A percentile compares a stretch with the other conserved stretches of the same genome.
Conservation (phyloP, 2,797 vertebrate species). For the Eurystomus glaucurus region DNA sequence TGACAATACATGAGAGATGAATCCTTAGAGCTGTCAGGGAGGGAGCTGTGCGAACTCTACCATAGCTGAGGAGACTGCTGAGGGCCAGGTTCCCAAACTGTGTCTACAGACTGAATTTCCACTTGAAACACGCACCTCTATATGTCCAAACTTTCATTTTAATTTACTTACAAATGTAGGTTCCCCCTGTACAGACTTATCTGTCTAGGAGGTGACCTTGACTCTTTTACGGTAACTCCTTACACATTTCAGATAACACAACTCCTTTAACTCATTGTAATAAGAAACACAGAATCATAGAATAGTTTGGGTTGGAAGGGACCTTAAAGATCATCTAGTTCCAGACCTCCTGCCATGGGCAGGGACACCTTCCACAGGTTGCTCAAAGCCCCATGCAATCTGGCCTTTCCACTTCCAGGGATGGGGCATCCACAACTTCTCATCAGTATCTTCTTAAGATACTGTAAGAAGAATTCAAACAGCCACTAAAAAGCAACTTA, state of each 20-base stretch:
- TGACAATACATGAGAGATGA: background rate
- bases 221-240: background rate
- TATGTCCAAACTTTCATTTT: background rate
- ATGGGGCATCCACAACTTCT: background rate
- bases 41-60: background rate
- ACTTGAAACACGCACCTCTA: background rate
- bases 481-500: background rate
- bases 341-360: fast-evolving
- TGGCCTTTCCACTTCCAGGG: background rate
- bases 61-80: background rate
- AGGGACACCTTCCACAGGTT: background rate
- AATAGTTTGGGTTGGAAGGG: background rate
- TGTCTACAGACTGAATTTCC: background rate
- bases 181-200: background rate
- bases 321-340: background rate
- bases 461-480: background rate
- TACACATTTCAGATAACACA: background rate
- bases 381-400: background rate
- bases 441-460: background rate
- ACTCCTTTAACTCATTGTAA: background rate
- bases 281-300: background rate
- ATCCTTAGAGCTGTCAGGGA: background rate
- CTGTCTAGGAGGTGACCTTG: background rate
- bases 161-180: background rate
- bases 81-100: background rate